Evolutionary conservation across 1,140 invertebrate species (phyloP).

Genomic region (Drosophila orena): DNA sequence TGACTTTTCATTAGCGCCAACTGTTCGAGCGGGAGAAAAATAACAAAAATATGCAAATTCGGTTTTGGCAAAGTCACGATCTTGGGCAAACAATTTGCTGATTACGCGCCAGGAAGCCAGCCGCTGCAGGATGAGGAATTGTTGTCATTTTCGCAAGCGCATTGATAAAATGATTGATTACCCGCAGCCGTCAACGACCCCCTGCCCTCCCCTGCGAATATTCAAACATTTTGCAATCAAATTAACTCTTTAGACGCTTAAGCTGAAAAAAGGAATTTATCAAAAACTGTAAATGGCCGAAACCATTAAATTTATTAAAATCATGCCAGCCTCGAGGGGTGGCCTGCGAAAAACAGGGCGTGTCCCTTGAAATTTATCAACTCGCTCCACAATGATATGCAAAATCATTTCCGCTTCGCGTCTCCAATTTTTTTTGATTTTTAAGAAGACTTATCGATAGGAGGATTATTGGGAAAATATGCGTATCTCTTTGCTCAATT

Average conservation of each 20-base stretch:
- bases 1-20: slow-evolving; percentile 76
- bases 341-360: slow-evolving; percentile 50
- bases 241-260: slow-evolving; percentile 81
- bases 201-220: slow-evolving; percentile 30
- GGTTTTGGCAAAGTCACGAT: slow-evolving; percentile 77
- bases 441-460: too few species aligned
- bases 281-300: slow-evolving; percentile 81
- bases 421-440: not conserved
- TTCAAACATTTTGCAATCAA: slow-evolving; percentile 81
- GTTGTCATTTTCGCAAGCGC: slow-evolving; percentile 78
- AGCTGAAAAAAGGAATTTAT: slow-evolving; percentile 79
- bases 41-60: slow-evolving; percentile 79
- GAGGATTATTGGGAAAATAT: slow-evolving; percentile 32
- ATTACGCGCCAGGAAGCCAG: slow-evolving; percentile 60
- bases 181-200: slow-evolving; percentile 58
- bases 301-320: slow-evolving; percentile 84
- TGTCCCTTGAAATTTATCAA: slow-evolving; percentile 80
- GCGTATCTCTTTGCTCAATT: slow-evolving; percentile 32
- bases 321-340: slow-evolving; percentile 53
- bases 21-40: slow-evolving; percentile 67
- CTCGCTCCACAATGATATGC: slow-evolving; percentile 66
- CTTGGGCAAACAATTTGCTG: slow-evolving; percentile 79
- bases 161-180: slow-evolving; percentile 84
- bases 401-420: slow-evolving; percentile 63
- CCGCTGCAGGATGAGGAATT: slow-evolving; percentile 58